Evolutionary conservation across 2,888 invertebrate genomes (phyloP).

Genomic region (Thecophora atra): DNA sequence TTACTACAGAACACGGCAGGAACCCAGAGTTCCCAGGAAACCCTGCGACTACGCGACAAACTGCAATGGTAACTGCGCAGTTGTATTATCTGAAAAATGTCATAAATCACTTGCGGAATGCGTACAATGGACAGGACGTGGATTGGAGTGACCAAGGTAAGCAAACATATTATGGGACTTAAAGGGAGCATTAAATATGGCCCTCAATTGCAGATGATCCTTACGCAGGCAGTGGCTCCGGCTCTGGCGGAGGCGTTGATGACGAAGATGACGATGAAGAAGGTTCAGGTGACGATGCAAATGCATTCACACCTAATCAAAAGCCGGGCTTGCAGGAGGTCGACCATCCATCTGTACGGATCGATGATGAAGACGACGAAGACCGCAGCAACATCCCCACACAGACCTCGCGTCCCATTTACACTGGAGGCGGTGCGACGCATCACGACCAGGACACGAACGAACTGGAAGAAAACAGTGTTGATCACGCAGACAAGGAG

Average conservation of each 20-base stretch:
- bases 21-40: slow-evolving; percentile 76
- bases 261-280: slow-evolving; percentile 65
- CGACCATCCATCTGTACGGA: slow-evolving; percentile 57
- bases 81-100: slow-evolving; percentile 80
- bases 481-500: slow-evolving; percentile 43
- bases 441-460: slow-evolving; percentile 40
- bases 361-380: slow-evolving; percentile 56
- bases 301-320: slow-evolving; percentile 58
- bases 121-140: slow-evolving; percentile 91
- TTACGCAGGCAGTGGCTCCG: slow-evolving; percentile 75
- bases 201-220: slow-evolving; percentile 67
- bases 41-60: slow-evolving; percentile 62
- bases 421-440: slow-evolving; percentile 46
- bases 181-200: neutral
- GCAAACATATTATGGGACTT: neutral
- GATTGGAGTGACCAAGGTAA: slow-evolving; percentile 80
- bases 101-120: slow-evolving; percentile 83
- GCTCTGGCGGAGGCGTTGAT: slow-evolving; percentile 73
- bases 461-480: slow-evolving; percentile 49
- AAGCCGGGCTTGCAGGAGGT: slow-evolving; percentile 54
- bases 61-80: slow-evolving; percentile 73
- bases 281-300: slow-evolving; percentile 58
- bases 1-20: slow-evolving; percentile 75
- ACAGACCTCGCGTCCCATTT: slow-evolving; percentile 55
- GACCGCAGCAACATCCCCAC: slow-evolving; percentile 51